A percentile compares a stretch with the other conserved stretches of the same genome.
These are phyloP conservation scores for Serranus cabrilla DNA, from an alignment of 2,797 vertebrate genomes.

Conservation along the genomic window DNA sequence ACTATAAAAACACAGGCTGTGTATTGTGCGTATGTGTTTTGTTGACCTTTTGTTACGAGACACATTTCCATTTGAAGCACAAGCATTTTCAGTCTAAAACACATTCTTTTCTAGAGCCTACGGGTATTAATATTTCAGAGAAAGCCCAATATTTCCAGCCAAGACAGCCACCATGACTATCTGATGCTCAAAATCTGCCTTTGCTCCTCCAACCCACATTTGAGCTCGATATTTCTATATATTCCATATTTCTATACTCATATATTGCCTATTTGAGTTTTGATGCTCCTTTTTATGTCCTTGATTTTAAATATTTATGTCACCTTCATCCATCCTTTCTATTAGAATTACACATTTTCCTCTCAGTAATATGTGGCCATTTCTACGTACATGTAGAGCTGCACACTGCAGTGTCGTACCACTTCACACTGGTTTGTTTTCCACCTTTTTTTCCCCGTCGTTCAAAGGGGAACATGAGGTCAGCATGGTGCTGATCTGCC, in stretches of 20 bases:
- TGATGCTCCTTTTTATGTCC: not conserved
- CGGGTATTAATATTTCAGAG: constrained; percentile 52
- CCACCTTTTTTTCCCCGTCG: constrained; percentile 13
- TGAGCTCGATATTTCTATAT: not conserved
- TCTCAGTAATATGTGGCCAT: not conserved
- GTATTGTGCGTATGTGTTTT: constrained; percentile 18
- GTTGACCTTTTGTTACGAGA: constrained; percentile 46
- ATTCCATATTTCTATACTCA: not conserved
- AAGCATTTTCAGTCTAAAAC: constrained; percentile 42
- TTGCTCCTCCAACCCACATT: not conserved
- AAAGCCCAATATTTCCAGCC: constrained; percentile 18
- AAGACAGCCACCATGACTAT: constrained; percentile 4
- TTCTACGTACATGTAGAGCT: not conserved
- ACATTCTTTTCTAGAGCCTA: constrained; percentile 13
- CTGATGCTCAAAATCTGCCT: not conserved
- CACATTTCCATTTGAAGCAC: constrained; percentile 35
- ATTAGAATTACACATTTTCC: not conserved
- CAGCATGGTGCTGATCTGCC: constrained; percentile 64
- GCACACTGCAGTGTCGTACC: not conserved
- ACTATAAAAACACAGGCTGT: not conserved
- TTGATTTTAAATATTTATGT: constrained; percentile 27
- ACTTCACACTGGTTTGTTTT: constrained; percentile 29
- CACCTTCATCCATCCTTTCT: not conserved
- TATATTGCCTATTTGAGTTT: not conserved
- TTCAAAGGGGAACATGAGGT: constrained; percentile 56